Evolutionary conservation across 2,113 vertebrate species (phyloP), one percentile per base, ranked within the genome.

Genomic region (Oreochromis spilurus): DNA sequence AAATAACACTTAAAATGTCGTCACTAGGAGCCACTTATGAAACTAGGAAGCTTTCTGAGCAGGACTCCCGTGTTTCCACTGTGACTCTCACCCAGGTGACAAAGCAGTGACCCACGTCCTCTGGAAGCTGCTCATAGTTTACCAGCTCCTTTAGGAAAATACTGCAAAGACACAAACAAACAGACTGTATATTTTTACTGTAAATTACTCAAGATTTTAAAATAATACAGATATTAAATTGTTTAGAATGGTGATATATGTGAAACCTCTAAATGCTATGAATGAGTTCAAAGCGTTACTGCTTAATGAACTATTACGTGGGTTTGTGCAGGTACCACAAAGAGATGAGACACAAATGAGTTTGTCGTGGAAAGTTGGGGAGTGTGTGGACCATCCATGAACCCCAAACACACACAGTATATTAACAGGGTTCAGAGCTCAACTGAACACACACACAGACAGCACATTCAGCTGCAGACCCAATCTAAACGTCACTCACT

Each of bases 61-160:
- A 2, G n/a, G 52, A 9, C 8, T 9, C 19, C 19, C n/a, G 34
- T 13, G 19, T 40, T n/a, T 21, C 34, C 62, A 13, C 19, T 4
- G 62, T 40, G 36, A 38, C 19, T 45, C 91, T 92, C 96, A 99
- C 99, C 98, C 99, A 99, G 88, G 99, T 99, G 91, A 99, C 99
- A 50, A 99, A 99, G 95, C 99, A 99, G 92, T 99, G 99, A 53
- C 99, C 99, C 70, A 99, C 98, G 53, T 99, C 99, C 86, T 99
- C 99, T 55, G 99, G 99, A 43, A 99, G 97, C 93, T 99, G 99
- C 88, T 99, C 99, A 0, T 99, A 99, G 94, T 99, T 99, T 94
- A 99, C 97, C 84, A 99, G 95, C 95, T 99, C 99, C 96, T 99
- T 99, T 80, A 99, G 96, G 92, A 99, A 99, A 94, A 99, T 98